phyloP scores from a whole-genome alignment of 2,113 vertebrate genomes.

The Eolophus roseicapilla region DNA sequence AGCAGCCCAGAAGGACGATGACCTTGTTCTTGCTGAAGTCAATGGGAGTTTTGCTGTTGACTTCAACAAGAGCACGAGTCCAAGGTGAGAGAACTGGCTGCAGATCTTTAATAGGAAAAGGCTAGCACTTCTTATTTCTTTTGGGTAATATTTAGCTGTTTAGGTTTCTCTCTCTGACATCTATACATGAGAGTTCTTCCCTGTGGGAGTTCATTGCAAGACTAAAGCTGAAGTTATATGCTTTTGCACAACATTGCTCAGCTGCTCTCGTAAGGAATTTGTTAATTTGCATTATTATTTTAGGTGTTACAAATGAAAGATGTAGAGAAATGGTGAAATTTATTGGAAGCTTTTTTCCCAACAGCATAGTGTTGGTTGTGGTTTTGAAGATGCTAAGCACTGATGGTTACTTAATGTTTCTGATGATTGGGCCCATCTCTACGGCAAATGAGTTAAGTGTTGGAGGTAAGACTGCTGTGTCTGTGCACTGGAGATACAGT shows the following conservation, averaged over 20 bases:
- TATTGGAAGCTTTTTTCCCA: neutral
- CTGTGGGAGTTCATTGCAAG: neutral
- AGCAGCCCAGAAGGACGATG: neutral
- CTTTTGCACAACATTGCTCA: neutral
- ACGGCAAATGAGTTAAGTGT: neutral
- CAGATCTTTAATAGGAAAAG: neutral
- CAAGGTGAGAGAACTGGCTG: neutral
- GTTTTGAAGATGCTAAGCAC: neutral
- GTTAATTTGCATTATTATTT: neutral
- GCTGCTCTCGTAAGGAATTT: neutral
- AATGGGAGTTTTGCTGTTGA: conserved; percentile 8
- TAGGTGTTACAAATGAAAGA: neutral
- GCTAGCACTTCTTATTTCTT: neutral
- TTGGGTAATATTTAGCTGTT: neutral
- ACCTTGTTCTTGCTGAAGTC: conserved; percentile 35
- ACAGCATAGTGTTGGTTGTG: neutral
- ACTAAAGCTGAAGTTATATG: neutral
- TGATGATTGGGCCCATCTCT: neutral
- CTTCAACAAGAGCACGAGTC: neutral
- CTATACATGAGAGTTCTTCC: neutral
- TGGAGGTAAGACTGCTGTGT: neutral
- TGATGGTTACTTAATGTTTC: neutral
- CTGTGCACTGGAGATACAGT: neutral
- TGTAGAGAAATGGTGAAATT: neutral
- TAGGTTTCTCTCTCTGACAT: neutral